Evolutionary conservation across 2,113 vertebrate species (phyloP), one percentile per base, ranked within the genome.

Genomic region (Chinchilla lanigera): DNA sequence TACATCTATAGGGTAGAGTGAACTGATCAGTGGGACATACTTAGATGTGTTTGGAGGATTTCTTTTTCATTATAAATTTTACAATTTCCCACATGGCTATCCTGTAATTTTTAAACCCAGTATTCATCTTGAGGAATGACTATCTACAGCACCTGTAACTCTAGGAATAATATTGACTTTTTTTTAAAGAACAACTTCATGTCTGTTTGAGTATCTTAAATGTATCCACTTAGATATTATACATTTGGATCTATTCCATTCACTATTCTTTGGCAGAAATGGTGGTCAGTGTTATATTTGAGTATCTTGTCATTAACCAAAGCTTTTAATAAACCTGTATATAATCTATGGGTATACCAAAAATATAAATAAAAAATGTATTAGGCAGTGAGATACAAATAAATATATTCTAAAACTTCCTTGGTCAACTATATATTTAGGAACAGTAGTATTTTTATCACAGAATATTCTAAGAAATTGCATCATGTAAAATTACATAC

Each of bases 91-190:
- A 63, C 1, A 54, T 20, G 20, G 20, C 30, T 96, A 80, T 56
- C 26, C 24, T 90, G 8, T 88, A 95, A 95, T 96, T 98, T 92
- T 97, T 30, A 80, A 90, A 93, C 11, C 3, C 10, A 24, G 0
- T 20, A 75, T 86, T 95, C 28, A 44, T 61, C 73, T 96, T 96
- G 58, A 84, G 30, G 11, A 3, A 41, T 84, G 65, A 67, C 50
- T 71, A 44, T 41, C 28, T 80, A 54, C 24, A 88, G 67, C 16
- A 54, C 33, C 10, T 83, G 33, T 81, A 80, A 63, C 6, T 85
- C 44, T 26, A 80, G 19, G 44, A 95, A 63, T 73, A 93, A 22
- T 61, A 41, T 26, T 61, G 14, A 75, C n/a, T 22, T 38, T 50
- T 69, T 83, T 33, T 95, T 71, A 69, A 85, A 71, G 8, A 92